Evolutionary conservation across 2,113 vertebrate genomes (phyloP).

Genomic region (Emydura subglobosa): DNA sequence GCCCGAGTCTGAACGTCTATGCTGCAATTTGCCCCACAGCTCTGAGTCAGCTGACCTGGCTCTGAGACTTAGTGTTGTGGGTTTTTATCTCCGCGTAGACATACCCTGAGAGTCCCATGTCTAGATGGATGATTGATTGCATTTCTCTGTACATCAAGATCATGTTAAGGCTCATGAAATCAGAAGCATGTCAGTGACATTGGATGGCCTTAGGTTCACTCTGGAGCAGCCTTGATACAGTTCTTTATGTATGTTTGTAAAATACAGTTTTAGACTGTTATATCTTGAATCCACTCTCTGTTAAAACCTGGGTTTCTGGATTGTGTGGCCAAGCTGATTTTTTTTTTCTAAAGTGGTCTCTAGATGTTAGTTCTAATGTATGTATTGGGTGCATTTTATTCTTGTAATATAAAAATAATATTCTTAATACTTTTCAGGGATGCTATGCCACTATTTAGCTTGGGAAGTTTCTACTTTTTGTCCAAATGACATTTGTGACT

Average conservation of each 20-base stretch:
- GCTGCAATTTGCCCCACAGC: no score
- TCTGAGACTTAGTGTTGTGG: background rate
- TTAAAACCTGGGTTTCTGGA: background rate
- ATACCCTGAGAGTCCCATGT: background rate
- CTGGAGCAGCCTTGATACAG: background rate
- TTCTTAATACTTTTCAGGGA: background rate
- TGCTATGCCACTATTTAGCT: background rate
- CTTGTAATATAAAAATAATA: background rate
- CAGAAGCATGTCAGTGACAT: background rate
- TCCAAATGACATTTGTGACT: background rate
- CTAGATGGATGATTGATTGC: background rate
- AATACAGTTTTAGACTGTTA: background rate
- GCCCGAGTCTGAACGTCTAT: no score
- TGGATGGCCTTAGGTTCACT: background rate
- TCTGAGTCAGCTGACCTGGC: background rate
- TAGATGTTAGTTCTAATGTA: background rate
- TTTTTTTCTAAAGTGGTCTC: background rate
- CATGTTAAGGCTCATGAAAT: background rate
- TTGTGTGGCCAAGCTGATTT: fast-evolving
- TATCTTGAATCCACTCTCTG: background rate
- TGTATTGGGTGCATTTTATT: background rate
- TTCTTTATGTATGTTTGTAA: background rate
- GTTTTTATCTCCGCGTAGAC: background rate
- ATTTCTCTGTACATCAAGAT: background rate
- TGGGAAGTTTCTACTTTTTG: background rate